phyloP scores from a whole-genome alignment of 2,888 invertebrate species.

The Drosophila robusta region DNA sequence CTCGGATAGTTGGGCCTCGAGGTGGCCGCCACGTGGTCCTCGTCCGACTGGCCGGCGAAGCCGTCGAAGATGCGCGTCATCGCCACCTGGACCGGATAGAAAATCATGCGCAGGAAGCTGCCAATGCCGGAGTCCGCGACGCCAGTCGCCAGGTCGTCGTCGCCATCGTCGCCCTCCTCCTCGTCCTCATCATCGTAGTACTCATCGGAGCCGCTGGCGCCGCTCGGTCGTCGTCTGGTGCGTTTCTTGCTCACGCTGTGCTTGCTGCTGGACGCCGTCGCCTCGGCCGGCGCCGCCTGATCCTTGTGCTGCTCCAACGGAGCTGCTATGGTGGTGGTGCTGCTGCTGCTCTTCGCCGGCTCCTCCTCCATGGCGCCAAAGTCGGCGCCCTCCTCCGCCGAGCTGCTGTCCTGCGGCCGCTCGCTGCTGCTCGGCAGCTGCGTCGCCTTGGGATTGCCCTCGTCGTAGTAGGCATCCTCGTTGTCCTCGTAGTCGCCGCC shows the following conservation, averaged over 20 bases:
- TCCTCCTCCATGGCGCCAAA: slow-evolving; percentile 72
- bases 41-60: slow-evolving; percentile 44
- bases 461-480: slow-evolving; percentile 58
- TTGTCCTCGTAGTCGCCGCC: slow-evolving; percentile 53
- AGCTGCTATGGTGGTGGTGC: slow-evolving; percentile 13
- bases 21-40: slow-evolving; percentile 30
- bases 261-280: slow-evolving; percentile 39
- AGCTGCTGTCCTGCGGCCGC: slow-evolving; percentile 63
- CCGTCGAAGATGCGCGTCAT: slow-evolving; percentile 79
- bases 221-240: slow-evolving; percentile 65
- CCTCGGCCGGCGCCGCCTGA: not conserved
- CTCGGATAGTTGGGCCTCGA: slow-evolving; percentile 72
- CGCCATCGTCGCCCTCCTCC: slow-evolving; percentile 54
- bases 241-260: slow-evolving; percentile 66
- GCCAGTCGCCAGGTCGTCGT: slow-evolving; percentile 22
- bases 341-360: not conserved
- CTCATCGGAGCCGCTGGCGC: slow-evolving; percentile 35
- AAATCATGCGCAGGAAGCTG: slow-evolving; percentile 81
- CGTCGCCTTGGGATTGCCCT: slow-evolving; percentile 2
- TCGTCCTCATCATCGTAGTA: slow-evolving; percentile 55
- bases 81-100: slow-evolving; percentile 82
- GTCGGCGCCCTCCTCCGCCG: slow-evolving; percentile 71
- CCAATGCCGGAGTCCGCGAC: slow-evolving; percentile 56
- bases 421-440: slow-evolving; percentile 26
- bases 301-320: slow-evolving; percentile 10